These are phyloP conservation scores for Rhabdophis nuchalis DNA, from an alignment of 2,797 vertebrate genomes.

Conservation along the genomic window DNA sequence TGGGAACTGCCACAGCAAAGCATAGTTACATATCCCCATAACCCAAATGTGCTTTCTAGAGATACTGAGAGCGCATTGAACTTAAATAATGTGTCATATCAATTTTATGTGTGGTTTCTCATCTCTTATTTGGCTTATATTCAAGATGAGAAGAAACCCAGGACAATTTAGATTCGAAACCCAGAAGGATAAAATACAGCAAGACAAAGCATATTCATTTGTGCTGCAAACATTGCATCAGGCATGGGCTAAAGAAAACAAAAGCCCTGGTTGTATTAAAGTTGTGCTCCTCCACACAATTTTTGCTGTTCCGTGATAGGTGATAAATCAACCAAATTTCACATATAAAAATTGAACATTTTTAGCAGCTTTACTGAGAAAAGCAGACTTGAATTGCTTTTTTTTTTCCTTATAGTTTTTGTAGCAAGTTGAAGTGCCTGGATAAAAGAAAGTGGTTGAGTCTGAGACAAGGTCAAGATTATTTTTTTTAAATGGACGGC, in stretches of 20 bases:
- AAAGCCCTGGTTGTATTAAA: constrained; percentile 2
- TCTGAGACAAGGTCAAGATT: neutral
- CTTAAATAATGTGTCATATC: neutral
- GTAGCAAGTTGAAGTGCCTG: neutral
- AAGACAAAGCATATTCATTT: neutral
- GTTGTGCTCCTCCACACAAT: neutral
- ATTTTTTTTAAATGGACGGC: neutral
- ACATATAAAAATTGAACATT: neutral
- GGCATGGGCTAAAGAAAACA: neutral
- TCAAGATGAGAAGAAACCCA: constrained; percentile 8
- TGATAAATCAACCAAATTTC: neutral
- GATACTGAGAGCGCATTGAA: neutral
- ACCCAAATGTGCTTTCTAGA: neutral
- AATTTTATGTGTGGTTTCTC: neutral
- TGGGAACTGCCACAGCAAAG: neutral
- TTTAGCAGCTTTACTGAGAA: neutral
- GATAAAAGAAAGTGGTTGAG: neutral
- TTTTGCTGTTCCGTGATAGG: neutral
- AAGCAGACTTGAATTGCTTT: neutral
- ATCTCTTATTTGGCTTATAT: neutral
- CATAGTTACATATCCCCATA: neutral
- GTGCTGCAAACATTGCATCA: neutral
- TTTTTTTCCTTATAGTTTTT: neutral
- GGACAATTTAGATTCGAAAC: neutral
- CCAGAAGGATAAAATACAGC: neutral